phyloP scores from a whole-genome alignment of 2,888 invertebrate genomes.

The Deilephila elpenor region DNA sequence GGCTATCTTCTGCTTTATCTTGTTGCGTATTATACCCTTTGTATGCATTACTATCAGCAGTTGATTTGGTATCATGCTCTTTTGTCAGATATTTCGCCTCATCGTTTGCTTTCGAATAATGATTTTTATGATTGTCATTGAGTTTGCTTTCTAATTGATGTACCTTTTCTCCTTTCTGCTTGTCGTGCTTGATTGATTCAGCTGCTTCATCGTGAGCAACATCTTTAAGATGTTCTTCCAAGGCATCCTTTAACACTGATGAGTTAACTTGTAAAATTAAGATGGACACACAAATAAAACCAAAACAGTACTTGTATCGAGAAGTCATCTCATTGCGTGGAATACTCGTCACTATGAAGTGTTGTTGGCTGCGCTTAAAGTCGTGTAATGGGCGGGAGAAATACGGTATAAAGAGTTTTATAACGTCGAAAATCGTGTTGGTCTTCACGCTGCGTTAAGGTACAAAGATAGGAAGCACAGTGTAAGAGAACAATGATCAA shows the following conservation, averaged over 20 bases:
- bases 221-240: constrained; percentile 80
- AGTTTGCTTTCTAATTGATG: constrained; percentile 74
- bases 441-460: constrained; percentile 76
- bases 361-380: constrained; percentile 52
- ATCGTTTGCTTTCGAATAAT: constrained; percentile 76
- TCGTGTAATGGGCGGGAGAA: constrained; percentile 63
- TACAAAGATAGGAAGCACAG: constrained; percentile 83
- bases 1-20: constrained; percentile 76
- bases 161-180: constrained; percentile 76
- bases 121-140: constrained; percentile 74
- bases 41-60: constrained; percentile 74
- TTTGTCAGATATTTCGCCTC: constrained; percentile 78
- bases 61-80: constrained; percentile 75
- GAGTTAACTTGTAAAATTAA: constrained; percentile 60
- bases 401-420: constrained; percentile 72
- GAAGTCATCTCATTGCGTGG: constrained; percentile 69
- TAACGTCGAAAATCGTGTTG: constrained; percentile 71
- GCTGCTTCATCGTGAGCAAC: constrained; percentile 71
- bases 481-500: constrained; percentile 68
- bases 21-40: constrained; percentile 73
- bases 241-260: constrained; percentile 73
- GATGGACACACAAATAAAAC: constrained; percentile 60
- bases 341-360: constrained; percentile 39
- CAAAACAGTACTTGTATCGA: constrained; percentile 56
- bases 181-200: constrained; percentile 74